Evolutionary conservation across 2,797 vertebrate species (phyloP), one percentile per base, ranked within the genome.

Genomic region (Sebastes aleutianus): DNA sequence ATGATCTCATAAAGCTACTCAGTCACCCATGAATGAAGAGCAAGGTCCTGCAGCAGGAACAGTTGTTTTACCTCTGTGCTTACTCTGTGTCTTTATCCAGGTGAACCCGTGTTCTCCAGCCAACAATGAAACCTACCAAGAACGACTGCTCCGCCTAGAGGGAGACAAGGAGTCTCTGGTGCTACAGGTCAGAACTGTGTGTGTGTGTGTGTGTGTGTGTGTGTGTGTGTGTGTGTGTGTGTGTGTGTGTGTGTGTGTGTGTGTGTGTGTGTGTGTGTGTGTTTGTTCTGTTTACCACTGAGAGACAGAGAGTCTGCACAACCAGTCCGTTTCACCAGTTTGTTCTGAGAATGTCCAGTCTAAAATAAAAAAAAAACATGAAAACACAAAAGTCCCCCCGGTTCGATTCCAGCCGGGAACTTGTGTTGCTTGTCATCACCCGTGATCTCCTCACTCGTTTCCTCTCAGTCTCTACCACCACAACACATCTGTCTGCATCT

Each of bases 151-250:
- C 14, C 97, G 97, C 86, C 94, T 99, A 96, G 98, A 99, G 93
- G 98, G 97, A 20, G 99, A 99, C 92, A 99, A 99, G 87, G 97
- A 99, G 89, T 98, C 97, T 0, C 96, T 99, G 89, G 97, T 99
- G 90, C 93, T 99, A 70, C 99, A 99, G 99, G 98, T 99, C 90
- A 92, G 93, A 12, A 29, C 53, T 67, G 2, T 54, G 2, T 59
- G 13, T 74, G 26, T 72, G 32, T 43, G 34, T 77, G 56, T 61
- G 26, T 62, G 53, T 70, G 66, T 64, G 43, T 64, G 39, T 74
- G 59, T 64, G 39, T 74, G 27, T n/a, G n/a, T n/a, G n/a, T n/a
- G n/a, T n/a, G n/a, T n/a, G n/a, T n/a, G n/a, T n/a, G n/a, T n/a
- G n/a, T n/a, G n/a, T n/a, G n/a, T n/a, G n/a, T n/a, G n/a, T n/a